Evolutionary conservation across 2,113 vertebrate genomes (phyloP).

Genomic region (Leptosomus discolor): DNA sequence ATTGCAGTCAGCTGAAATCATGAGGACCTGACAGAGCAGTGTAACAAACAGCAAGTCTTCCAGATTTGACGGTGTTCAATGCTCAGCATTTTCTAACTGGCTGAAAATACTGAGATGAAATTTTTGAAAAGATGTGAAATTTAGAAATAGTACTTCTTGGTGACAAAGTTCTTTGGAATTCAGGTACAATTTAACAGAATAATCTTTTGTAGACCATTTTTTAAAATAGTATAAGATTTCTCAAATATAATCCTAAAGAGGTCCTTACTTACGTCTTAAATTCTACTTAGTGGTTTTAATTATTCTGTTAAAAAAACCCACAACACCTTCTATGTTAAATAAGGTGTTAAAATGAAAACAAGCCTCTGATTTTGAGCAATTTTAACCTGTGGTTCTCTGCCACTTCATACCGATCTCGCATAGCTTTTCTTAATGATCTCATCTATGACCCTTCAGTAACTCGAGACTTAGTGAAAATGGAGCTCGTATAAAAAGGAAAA

Average conservation of each 20-base stretch:
- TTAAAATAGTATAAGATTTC: neutral
- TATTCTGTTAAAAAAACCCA: neutral
- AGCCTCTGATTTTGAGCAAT: neutral
- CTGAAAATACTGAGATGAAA: neutral
- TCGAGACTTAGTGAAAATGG: rapidly evolving
- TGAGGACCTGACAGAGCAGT: neutral
- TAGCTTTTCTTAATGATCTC: neutral
- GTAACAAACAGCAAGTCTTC: neutral
- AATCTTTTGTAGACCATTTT: neutral
- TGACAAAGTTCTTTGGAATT: neutral
- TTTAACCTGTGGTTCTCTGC: neutral
- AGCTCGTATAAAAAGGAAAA: rapidly evolving
- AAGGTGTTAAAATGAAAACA: neutral
- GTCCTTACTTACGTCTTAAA: neutral
- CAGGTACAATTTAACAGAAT: neutral
- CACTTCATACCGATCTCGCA: neutral
- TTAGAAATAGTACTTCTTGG: neutral
- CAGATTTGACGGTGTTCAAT: neutral
- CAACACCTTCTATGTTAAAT: neutral
- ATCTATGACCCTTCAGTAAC: neutral
- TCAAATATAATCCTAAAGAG: neutral
- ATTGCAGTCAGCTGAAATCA: neutral
- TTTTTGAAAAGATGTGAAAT: neutral
- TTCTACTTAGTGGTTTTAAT: neutral
- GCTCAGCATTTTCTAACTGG: neutral